Conservation (phyloP, 2,113 vertebrate species). For the Hippocampus barbouri region DNA sequence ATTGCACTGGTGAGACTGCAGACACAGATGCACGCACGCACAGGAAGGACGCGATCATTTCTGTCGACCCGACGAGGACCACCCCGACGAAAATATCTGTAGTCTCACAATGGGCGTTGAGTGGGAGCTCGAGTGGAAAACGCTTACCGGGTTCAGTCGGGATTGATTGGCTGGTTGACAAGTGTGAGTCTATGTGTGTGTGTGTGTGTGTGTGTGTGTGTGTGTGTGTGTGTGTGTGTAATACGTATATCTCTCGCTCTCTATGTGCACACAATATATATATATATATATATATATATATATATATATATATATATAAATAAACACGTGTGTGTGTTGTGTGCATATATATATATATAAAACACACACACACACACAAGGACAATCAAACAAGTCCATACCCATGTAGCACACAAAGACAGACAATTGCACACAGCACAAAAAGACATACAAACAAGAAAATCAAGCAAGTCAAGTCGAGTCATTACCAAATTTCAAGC, state of each 20-base stretch:
- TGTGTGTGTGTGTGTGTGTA: too few relatives aligned
- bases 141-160: slow-evolving; percentile 6
- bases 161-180: slow-evolving; percentile 10
- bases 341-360: too few relatives aligned
- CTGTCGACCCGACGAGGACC: slow-evolving; percentile 11
- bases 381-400: not conserved
- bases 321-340: too few relatives aligned
- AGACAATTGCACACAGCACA: not conserved
- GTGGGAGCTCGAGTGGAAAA: not conserved
- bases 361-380: not conserved
- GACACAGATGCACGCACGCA: slow-evolving; percentile 13
- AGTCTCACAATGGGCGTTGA: not conserved
- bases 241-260: too few relatives aligned
- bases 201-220: too few relatives aligned
- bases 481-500: too few relatives aligned
- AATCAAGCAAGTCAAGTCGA: too few relatives aligned
- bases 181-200: too few relatives aligned
- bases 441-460: not conserved
- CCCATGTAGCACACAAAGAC: not conserved
- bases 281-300: too few relatives aligned
- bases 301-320: too few relatives aligned
- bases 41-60: slow-evolving; percentile 17
- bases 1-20: slow-evolving; percentile 73
- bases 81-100: not conserved
- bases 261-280: too few relatives aligned